A percentile compares a stretch with the other conserved stretches of the same genome.
Conservation (phyloP, 2,888 invertebrate genomes). For the Pristionchus fissidentatus region DNA sequence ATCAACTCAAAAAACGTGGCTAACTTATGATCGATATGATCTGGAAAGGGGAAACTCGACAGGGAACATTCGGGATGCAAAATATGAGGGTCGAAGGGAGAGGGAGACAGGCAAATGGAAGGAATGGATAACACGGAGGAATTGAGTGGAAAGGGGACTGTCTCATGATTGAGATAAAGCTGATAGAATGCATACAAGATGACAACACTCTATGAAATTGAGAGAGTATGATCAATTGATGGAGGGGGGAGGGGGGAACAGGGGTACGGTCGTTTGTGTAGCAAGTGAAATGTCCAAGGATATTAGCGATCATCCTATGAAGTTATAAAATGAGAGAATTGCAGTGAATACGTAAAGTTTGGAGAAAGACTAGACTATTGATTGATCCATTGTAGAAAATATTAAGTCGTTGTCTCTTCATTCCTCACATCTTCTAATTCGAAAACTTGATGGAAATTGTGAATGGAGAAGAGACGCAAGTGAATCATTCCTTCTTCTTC, state of each 20-base stretch:
- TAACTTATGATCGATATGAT: constrained; percentile 19
- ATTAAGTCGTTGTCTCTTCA: too few species aligned
- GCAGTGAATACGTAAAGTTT: too few species aligned
- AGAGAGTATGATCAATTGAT: constrained; percentile 21
- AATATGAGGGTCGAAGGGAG: background rate
- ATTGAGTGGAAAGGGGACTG: background rate
- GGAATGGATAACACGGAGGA: background rate
- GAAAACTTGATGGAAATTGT: background rate
- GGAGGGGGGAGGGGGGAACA: background rate
- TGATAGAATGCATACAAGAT: background rate
- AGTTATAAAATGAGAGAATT: background rate
- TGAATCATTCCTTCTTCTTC: background rate
- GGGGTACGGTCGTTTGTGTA: background rate
- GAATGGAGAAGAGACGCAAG: background rate
- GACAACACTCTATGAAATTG: constrained; percentile 24
- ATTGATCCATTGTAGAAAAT: too few species aligned
- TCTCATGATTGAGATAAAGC: constrained; percentile 35
- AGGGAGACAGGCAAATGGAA: background rate
- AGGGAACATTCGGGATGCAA: constrained; percentile 35
- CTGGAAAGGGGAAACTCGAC: background rate
- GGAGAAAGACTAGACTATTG: too few species aligned
- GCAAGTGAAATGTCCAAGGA: background rate
- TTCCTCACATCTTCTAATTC: too few species aligned
- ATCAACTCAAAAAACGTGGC: too few species aligned
- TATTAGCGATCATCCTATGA: background rate